Base-by-base conservation (phyloP, 2,888 invertebrate species). In the Aphelenchoides bicaudatus region DNA sequence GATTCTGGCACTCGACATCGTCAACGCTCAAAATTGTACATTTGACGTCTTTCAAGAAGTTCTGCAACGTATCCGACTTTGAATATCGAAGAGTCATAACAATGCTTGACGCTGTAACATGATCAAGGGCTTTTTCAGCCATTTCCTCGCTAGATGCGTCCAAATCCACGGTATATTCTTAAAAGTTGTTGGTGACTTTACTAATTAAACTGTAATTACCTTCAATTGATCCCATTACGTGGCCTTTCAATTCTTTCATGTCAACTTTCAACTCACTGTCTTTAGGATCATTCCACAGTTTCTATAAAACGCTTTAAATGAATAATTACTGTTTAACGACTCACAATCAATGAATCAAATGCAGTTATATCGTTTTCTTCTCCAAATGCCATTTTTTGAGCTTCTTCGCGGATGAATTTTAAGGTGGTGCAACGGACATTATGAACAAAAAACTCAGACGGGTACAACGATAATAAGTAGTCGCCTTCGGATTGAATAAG, bases 361-460 rank as follows among this genome's bases (percentile, higher is more conserved):
- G 66, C 56, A 31, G 56, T 55, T 25, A 48, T 34, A 13, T 55
- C 29, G n/a, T 68, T 65, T 13, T 62, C 65, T 29, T 21, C 30
- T 5, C 61, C 56, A 13, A 59, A 58, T 19, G 59, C 63, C 43
- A 66, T 61, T 46, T 58, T 56, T 23, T 63, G 58, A 6, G 59
- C 56, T 52, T 73, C 72, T 34, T 73, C 73, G 13, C 72, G 55
- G 25, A 69, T 63, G 8, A 73, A 39, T 46, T 71, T 71, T 8
- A 66, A 54, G 8, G 68, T 63, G 48, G 67, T 63, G 29, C 70
- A 34, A 16, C 68, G 61, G 21, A 72, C 59, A 54, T 73, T 73
- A 3, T 68, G 52, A n/a, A 73, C 58, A 10, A 72, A 61, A 23
- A 68, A 58, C 48, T 71, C 71, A 19, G 39, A 56, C 21, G 68